These are phyloP conservation scores for Botia kubotai DNA, from an alignment of 2,797 vertebrate species.

Conservation along the genomic window DNA sequence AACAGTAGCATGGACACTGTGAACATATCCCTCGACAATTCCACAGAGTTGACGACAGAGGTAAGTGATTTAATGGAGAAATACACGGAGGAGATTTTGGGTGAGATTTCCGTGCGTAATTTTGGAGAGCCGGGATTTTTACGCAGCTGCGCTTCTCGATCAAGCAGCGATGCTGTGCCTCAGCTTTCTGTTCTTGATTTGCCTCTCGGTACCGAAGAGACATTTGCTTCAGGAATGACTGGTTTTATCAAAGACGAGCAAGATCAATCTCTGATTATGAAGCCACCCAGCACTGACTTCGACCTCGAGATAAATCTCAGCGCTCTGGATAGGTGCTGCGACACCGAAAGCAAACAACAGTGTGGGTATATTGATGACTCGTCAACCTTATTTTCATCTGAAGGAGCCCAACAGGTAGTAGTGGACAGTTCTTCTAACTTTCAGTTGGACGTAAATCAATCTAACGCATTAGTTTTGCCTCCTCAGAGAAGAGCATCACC, in stretches of 20 bases:
- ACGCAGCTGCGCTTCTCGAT: constrained; percentile 46
- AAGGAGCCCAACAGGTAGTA: constrained; percentile 33
- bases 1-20: constrained; percentile 59
- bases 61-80: constrained; percentile 60
- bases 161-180: constrained; percentile 43
- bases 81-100: constrained; percentile 55
- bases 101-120: constrained; percentile 64
- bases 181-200: constrained; percentile 58
- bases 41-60: constrained; percentile 56
- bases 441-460: constrained; percentile 66
- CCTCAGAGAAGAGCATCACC: constrained; percentile 51
- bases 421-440: constrained; percentile 64
- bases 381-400: constrained; percentile 36
- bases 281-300: constrained; percentile 61
- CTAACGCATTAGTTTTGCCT: constrained; percentile 55
- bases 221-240: constrained; percentile 47
- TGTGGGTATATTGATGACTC: constrained; percentile 59
- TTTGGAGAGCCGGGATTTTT: constrained; percentile 63
- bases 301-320: constrained; percentile 60
- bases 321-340: constrained; percentile 62
- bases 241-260: constrained; percentile 79
- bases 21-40: constrained; percentile 56
- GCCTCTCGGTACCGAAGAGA: constrained; percentile 44
- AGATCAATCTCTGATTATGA: constrained; percentile 70
- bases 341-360: constrained; percentile 61